phyloP scores from a whole-genome alignment of 2,797 vertebrate genomes.

The Glossophaga mutica region DNA sequence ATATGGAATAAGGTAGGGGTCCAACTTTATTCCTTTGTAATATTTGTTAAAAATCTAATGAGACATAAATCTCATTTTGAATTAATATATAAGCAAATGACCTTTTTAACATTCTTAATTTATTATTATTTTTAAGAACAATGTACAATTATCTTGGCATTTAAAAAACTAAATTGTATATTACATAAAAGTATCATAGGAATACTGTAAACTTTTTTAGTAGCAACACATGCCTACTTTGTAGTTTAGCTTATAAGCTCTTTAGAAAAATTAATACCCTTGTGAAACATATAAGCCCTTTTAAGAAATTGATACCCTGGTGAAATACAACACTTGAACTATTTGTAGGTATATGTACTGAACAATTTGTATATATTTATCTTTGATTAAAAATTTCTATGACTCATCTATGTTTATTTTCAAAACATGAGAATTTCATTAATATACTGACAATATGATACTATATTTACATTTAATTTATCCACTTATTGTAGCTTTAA shows the following conservation, averaged over 20 bases:
- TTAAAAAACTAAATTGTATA: constrained; percentile 67
- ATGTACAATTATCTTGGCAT: constrained; percentile 76
- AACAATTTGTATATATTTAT: constrained; percentile 14
- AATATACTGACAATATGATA: constrained; percentile 38
- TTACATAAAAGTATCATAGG: neutral
- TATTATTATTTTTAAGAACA: constrained; percentile 62
- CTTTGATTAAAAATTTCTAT: constrained; percentile 28
- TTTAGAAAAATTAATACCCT: neutral
- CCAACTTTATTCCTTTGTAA: neutral
- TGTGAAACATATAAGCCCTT: neutral
- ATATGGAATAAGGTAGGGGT: neutral
- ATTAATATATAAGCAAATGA: constrained; percentile 60
- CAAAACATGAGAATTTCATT: constrained; percentile 22
- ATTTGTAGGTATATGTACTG: neutral
- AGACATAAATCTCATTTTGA: constrained; percentile 74
- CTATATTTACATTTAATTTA: constrained; percentile 51
- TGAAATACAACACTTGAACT: neutral
- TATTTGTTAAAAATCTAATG: neutral
- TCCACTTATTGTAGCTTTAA: constrained; percentile 54
- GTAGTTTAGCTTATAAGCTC: constrained; percentile 29
- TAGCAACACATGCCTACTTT: constrained; percentile 56
- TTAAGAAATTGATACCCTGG: constrained; percentile 1
- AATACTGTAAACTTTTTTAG: constrained; percentile 61
- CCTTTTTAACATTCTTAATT: constrained; percentile 76
- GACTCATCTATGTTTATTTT: constrained; percentile 43